A percentile compares a stretch with the other conserved stretches of the same genome.
These are phyloP conservation scores for Origma solitaria DNA, from an alignment of 2,113 vertebrate genomes.

Conservation along the genomic window DNA sequence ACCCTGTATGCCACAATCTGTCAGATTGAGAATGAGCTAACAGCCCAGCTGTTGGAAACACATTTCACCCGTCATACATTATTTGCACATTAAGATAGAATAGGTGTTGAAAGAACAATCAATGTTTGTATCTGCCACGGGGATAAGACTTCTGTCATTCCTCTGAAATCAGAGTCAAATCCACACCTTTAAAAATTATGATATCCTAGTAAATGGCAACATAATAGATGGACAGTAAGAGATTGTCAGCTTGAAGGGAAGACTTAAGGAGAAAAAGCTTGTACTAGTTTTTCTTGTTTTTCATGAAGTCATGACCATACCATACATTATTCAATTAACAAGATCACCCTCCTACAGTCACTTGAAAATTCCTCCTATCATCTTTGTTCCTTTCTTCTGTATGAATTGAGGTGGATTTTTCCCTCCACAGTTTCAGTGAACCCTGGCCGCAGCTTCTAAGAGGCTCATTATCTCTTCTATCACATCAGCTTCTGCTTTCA, in stretches of 20 bases:
- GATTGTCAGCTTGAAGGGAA: neutral
- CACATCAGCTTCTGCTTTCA: constrained; percentile 39
- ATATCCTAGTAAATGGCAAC: neutral
- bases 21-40: neutral
- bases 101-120: neutral
- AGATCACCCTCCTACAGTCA: constrained; percentile 1
- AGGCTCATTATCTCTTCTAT: constrained; percentile 59
- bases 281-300: neutral
- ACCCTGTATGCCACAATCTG: neutral
- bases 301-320: neutral
- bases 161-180: neutral
- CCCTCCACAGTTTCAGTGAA: constrained; percentile 23
- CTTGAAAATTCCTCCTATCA: constrained; percentile 37
- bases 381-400: constrained; percentile 40
- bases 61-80: neutral
- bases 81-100: neutral
- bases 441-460: constrained; percentile 35
- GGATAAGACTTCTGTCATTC: neutral
- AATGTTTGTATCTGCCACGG: neutral
- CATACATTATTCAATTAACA: constrained; percentile 31
- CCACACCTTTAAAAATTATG: neutral
- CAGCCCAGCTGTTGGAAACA: neutral
- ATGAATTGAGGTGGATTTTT: constrained; percentile 37
- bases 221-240: neutral
- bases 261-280: neutral